Base-by-base conservation (phyloP, 2,113 vertebrate species). In the Hassar affinis region DNA sequence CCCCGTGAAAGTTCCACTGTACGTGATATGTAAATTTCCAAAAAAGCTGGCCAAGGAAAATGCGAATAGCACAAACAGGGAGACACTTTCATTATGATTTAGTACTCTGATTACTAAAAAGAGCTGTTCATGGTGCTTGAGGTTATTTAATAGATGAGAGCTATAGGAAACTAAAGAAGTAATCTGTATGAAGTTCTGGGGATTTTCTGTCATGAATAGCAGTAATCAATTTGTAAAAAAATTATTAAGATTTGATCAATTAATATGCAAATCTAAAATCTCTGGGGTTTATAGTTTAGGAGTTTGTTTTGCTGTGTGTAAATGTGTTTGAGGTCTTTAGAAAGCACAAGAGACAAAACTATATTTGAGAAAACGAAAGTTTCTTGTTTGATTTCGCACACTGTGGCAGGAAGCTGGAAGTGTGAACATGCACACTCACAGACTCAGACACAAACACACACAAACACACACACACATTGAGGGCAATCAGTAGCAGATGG, bases 401-500 rank as follows among this genome's bases (percentile, higher is more conserved):
- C 30, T 6, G 49, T 18, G 11, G 74, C 66, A 84, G 83, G 78
- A 76, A 86, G 62, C 25, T 11, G 61, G 79, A 68, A 68, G 80
- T 81, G 68, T 81, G 42, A 87, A 49, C 71, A 49, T 22, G 20
- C 69, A 61, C 56, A 78, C 15, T 6, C 75, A 49, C 56, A 49
- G 62, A 51, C 81, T 45, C 77, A 75, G 64, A 78, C 79, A 85
- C 61, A 47, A 45, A 45, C 81, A 64, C 42, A 33, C 72, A 42
- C 77, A 75, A 56, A 78, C 79, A 85, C 61, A 47, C 30, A 45
- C 72, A 84, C 75, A 17, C 81, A 68, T 33, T 49, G 62, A 64
- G 62, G 66, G 79, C 25, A 78, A 62, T 83, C 77, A 66, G 87
- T 79, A 91, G 91, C 93, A 94, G 93, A 94, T 94, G 93, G 93